A percentile compares a stretch with the other conserved stretches of the same genome.
Evolutionary conservation across 2,888 invertebrate species (phyloP).

Genomic region (Hyposoter didymator): DNA sequence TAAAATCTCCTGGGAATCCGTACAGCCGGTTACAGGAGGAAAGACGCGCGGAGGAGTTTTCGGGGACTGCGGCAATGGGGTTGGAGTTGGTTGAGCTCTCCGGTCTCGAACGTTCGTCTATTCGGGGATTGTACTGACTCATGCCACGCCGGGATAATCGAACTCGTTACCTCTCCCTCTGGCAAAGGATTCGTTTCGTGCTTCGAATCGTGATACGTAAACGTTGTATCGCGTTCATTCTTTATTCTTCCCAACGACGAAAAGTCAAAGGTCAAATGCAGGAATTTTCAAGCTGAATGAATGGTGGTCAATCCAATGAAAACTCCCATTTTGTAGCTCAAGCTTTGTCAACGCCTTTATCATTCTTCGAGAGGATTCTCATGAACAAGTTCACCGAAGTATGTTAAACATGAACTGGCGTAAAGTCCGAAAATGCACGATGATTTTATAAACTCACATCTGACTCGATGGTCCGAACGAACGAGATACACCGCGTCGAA

Average conservation of each 20-base stretch:
- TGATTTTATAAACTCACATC: slow-evolving; percentile 61
- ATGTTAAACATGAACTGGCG: slow-evolving; percentile 29
- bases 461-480: slow-evolving; percentile 48
- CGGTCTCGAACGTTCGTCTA: slow-evolving; percentile 46
- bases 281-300: neutral
- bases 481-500: slow-evolving; percentile 19
- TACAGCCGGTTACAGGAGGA: slow-evolving; percentile 78
- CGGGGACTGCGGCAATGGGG: slow-evolving; percentile 43
- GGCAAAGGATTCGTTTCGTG: slow-evolving; percentile 80
- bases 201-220: slow-evolving; percentile 74
- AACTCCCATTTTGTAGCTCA: neutral
- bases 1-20: slow-evolving; percentile 83
- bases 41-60: slow-evolving; percentile 60
- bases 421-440: slow-evolving; percentile 25
- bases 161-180: slow-evolving; percentile 82
- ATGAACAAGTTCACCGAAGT: slow-evolving; percentile 15
- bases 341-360: slow-evolving; percentile 10
- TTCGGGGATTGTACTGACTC: slow-evolving; percentile 78
- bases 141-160: slow-evolving; percentile 81
- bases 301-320: neutral
- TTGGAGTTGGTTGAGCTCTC: slow-evolving; percentile 40
- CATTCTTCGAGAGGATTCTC: neutral
- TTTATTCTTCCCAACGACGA: neutral
- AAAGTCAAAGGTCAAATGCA: neutral
- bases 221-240: slow-evolving; percentile 37